Evolutionary conservation across 23 tunicate species (phyloP).

Genomic region (Botrylloides violaceus): DNA sequence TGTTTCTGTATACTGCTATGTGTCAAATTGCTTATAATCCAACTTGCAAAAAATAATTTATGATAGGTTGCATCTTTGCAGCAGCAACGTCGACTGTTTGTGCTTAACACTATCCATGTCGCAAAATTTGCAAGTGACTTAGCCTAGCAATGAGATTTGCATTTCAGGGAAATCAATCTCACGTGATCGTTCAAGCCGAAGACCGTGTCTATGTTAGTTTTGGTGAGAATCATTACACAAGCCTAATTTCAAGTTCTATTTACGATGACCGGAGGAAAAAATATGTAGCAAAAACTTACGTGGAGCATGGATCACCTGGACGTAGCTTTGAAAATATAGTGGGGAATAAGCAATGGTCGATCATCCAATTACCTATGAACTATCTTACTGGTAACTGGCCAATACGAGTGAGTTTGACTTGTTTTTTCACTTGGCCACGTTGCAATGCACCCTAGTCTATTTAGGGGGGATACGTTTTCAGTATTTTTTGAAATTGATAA

Average conservation of each 20-base stretch:
- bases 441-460: too few species aligned
- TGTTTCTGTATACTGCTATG: too few species aligned
- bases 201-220: conserved; percentile 67
- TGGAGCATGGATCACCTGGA: background rate
- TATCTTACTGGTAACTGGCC: conserved; percentile 96
- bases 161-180: conserved; percentile 77
- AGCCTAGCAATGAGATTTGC: too few species aligned
- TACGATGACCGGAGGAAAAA: background rate
- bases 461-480: too few species aligned
- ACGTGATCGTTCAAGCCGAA: conserved; percentile 75
- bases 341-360: conserved; percentile 92
- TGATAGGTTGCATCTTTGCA: too few species aligned
- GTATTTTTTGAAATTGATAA: too few species aligned
- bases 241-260: background rate
- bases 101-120: too few species aligned
- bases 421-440: too few species aligned
- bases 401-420: conserved; percentile 54
- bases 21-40: too few species aligned
- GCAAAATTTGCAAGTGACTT: too few species aligned
- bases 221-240: conserved; percentile 43
- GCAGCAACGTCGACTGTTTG: too few species aligned
- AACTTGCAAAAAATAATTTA: too few species aligned
- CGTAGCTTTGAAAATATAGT: conserved; percentile 39
- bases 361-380: conserved; percentile 72
- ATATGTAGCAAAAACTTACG: background rate